Evolutionary conservation across 2,888 invertebrate genomes (phyloP), one percentile per base, ranked within the genome.

Genomic region (Athrips mouffetella): DNA sequence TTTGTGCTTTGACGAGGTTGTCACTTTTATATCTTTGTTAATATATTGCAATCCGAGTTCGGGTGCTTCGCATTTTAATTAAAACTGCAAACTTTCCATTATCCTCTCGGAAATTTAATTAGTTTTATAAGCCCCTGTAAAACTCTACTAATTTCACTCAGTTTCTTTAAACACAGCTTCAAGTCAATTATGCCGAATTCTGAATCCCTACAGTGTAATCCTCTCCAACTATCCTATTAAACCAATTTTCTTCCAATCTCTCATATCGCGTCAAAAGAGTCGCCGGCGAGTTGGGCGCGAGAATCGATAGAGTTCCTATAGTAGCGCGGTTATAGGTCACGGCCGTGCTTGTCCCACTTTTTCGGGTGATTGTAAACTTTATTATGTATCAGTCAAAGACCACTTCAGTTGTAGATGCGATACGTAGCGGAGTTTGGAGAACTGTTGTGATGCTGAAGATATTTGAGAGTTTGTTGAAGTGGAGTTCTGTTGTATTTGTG

Each of bases 291-390:
- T 29, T 42, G n/a, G 18, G 29, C 6, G 44, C 44, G 44, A 44
- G 44, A 44, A 44, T 44, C 44, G 44, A 44, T 44, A n/a, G 30
- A 31, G 44, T 44, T 44, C 21, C 21, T 27, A 27, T 44, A 44
- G 44, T 44, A 60, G 57, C 55, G 57, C 52, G 58, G 58, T 67
- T 63, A 53, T 62, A 51, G 73, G 76, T 75, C 76, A 76, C 30
- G 76, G 76, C 57, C 72, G 62, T 45, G 11, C 51, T 51, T 55
- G 67, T 49, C 58, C 72, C 50, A 69, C 51, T 70, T 70, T 71
- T 74, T 73, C 59, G 67, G 67, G 55, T 59, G 61, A 68, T 71
- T 70, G 68, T 67, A 61, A 70, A 66, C 57, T 69, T 70, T 64
- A 63, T 59, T 55, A 55, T 54, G 52, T 52, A 50, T 56, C 63